Base-by-base conservation (phyloP, 1,140 invertebrate species). In the Sminthurides bifidus region DNA sequence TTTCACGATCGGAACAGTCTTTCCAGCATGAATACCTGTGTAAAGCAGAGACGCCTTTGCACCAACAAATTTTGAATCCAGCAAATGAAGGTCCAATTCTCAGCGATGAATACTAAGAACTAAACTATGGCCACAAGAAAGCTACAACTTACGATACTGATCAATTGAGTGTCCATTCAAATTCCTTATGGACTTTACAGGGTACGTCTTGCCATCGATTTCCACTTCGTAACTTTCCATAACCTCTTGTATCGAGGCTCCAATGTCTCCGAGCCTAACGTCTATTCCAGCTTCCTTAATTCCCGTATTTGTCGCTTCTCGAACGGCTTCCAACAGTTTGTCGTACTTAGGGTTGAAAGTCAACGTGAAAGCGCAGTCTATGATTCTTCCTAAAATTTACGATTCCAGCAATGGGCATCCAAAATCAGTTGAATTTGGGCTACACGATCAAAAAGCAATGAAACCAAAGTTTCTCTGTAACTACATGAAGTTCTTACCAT, bases 171-270 rank as follows among this genome's bases (percentile, higher is more conserved):
- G 96, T 14, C 95, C 95, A 77, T 97, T 97, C 38, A 98, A 77
- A 75, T 99, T 99, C 43, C 96, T 79, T 66, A 99, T 99, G 2
- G 92, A 87, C 30, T 52, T 52, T 72, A 73, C 72, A 74, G 83
- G 90, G 74, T 95, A 96, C 26, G 84, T 86, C 76, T 96, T 95
- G 27, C 96, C 95, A 75, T 98, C 89, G 21, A 99, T 69, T 73
- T 98, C 94, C 2, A 99, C 82, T 77, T 99, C 96, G 75, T 98
- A 96, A 0, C 92, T 96, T 67, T 98, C 96, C 96, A 99, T 99
- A 0, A 94, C 91, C 75, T 99, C 95, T 71, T 99, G 67, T n/a
- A 99, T 93, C 3, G 89, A 87, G 66, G 90, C 88, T 17, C 96
- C 96, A 65, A 99, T 85, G 69, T 99, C 95, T 73, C 94, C 97